Base-by-base conservation (phyloP, 2,888 invertebrate genomes). In the Cinara cedri region DNA sequence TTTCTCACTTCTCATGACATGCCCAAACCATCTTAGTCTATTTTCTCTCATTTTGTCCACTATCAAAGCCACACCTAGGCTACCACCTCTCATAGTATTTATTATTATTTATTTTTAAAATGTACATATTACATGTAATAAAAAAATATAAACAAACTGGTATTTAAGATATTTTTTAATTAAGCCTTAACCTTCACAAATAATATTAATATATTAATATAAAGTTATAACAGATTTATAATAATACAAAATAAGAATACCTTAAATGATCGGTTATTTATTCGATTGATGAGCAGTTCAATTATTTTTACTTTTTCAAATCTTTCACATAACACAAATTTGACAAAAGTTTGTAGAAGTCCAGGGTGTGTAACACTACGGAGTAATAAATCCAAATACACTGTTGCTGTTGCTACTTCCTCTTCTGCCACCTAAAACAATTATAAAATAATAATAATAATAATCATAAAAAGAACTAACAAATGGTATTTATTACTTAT, bases 391-490 rank as follows among this genome's bases (percentile, higher is more conserved):
- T 98, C 97, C 82, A 97, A 89, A 87, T 98, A 98, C 10, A 95
- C 94, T 85, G 94, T 96, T 13, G 97, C 95, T 70, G 97, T 93
- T 81, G 96, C 91, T 85, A 97, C 92, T 86, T 98, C 97, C 83
- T 93, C 92, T 83, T 92, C 89, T 81, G 94, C 92, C 86, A 90
- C 93, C 95, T 96, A 90, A 91, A 90, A 54, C 21, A 19, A 51
- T 24, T 24, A 19, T 46, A 26, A 51, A 70, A 3, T 46, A 55
- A 11, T 10, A 62, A 49, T 13, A 34, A 21, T 51, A 34, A 19
- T 11, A 16, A 34, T 2, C 51, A 19, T 34, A 70, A 9, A 54
- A 51, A 70, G 34, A 1, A 54, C 13, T 70, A 9, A n/a, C 16
- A 19, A 54, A 34, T 4, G 6, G 34, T 34, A 34, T 34, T 34